Conservation (phyloP, 2,888 invertebrate genomes). For the Mylabris sibirica region DNA sequence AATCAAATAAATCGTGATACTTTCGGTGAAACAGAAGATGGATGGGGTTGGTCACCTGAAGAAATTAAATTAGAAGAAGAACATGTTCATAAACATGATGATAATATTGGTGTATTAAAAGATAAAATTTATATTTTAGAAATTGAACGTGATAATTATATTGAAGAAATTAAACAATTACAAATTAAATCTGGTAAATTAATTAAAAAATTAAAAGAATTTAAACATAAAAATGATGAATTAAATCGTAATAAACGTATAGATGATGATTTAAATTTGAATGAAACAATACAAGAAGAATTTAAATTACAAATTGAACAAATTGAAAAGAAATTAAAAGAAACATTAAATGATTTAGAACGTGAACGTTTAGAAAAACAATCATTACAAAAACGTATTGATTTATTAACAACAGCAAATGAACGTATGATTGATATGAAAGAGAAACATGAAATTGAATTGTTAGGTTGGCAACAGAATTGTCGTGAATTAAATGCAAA, state of each 20-base stretch:
- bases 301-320: constrained; percentile 72
- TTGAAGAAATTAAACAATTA: constrained; percentile 69
- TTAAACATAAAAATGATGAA: constrained; percentile 74
- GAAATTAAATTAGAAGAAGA: constrained; percentile 64
- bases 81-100: constrained; percentile 54
- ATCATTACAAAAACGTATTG: constrained; percentile 73
- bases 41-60: constrained; percentile 69
- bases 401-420: constrained; percentile 77
- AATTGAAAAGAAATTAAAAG: constrained; percentile 72
- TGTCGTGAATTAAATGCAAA: constrained; percentile 75
- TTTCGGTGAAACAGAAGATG: constrained; percentile 64
- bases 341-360: constrained; percentile 66
- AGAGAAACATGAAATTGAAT: constrained; percentile 80
- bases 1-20: constrained; percentile 35
- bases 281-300: constrained; percentile 82
- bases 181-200: constrained; percentile 80
- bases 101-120: constrained; percentile 64
- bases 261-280: constrained; percentile 69
- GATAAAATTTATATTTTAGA: constrained; percentile 68
- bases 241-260: constrained; percentile 62
- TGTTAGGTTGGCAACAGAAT: constrained; percentile 75
- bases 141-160: constrained; percentile 66
- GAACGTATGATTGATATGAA: constrained; percentile 82
- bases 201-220: constrained; percentile 83
- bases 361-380: constrained; percentile 74